These are phyloP conservation scores for Leptinotarsa juncta DNA, from an alignment of 2,888 invertebrate genomes.

Conservation along the genomic window DNA sequence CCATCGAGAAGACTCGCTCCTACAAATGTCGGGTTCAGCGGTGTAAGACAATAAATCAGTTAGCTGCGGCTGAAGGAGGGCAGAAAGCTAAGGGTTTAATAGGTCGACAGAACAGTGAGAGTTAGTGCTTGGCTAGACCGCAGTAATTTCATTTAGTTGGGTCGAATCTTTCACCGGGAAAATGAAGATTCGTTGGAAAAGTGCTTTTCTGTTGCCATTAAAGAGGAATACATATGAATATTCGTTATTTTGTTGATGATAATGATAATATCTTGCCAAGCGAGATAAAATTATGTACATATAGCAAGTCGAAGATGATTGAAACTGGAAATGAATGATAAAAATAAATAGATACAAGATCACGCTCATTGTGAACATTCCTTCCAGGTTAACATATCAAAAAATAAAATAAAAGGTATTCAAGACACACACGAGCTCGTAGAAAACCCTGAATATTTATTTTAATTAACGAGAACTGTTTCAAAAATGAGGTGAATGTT, in stretches of 20 bases:
- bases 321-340: no score
- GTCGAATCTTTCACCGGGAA: slow-evolving; percentile 6
- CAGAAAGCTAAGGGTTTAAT: slow-evolving; percentile 38
- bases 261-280: no score
- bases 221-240: background rate
- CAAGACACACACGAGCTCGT: no score
- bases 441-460: no score
- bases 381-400: no score
- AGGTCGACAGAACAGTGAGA: slow-evolving; percentile 36
- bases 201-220: background rate
- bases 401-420: no score
- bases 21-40: slow-evolving; percentile 44
- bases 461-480: no score
- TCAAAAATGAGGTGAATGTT: no score
- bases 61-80: slow-evolving; percentile 39
- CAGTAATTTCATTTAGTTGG: slow-evolving; percentile 36
- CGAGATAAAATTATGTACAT: no score
- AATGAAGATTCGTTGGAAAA: background rate
- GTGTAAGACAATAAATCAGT: slow-evolving; percentile 43
- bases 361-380: no score
- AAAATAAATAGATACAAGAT: no score
- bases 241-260: background rate
- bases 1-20: slow-evolving; percentile 20
- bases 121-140: slow-evolving; percentile 36
- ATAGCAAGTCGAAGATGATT: no score